phyloP scores from a whole-genome alignment of 1,140 invertebrate species.

The Drosophila yakuba region DNA sequence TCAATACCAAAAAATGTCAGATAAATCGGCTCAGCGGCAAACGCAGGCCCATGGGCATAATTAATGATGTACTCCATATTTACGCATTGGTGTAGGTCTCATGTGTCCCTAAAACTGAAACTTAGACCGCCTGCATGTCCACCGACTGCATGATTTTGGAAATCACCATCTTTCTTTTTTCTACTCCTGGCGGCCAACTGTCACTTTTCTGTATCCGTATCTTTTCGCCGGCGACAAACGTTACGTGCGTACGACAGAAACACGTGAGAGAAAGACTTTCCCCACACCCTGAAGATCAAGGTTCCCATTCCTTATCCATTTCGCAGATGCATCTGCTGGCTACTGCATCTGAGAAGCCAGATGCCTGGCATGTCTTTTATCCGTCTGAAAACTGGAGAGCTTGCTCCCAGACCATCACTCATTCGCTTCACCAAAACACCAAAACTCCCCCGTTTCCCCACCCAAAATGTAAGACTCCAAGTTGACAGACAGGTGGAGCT shows the following conservation, averaged over 20 bases:
- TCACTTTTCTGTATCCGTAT: conserved; percentile 69
- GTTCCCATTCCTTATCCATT: conserved; percentile 36
- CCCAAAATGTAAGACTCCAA: conserved; percentile 55
- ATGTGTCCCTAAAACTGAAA: conserved; percentile 21
- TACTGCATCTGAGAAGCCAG: conserved; percentile 31
- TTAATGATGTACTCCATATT: conserved; percentile 84
- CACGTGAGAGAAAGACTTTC: conserved; percentile 74
- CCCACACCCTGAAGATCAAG: conserved; percentile 44
- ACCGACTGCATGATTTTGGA: conserved; percentile 57
- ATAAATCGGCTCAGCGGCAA: conserved; percentile 66
- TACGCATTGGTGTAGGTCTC: conserved; percentile 82
- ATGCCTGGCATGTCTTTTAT: conserved; percentile 36
- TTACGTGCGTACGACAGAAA: conserved; percentile 62
- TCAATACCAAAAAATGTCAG: conserved; percentile 79
- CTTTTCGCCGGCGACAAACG: conserved; percentile 38
- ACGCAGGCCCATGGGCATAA: conserved; percentile 67
- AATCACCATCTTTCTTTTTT: conserved; percentile 60
- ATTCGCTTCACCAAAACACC: conserved; percentile 41
- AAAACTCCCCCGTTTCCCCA: conserved; percentile 24
- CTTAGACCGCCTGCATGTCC: conserved; percentile 67
- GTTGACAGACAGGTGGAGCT: conserved; percentile 76
- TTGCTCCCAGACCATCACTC: conserved; percentile 34
- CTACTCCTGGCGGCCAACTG: conserved; percentile 68
- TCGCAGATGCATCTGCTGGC: conserved; percentile 65
- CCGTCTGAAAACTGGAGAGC: conserved; percentile 41